Evolutionary conservation across 2,797 vertebrate species (phyloP), one percentile per base, ranked within the genome.

Genomic region (Adelosebastes latens): DNA sequence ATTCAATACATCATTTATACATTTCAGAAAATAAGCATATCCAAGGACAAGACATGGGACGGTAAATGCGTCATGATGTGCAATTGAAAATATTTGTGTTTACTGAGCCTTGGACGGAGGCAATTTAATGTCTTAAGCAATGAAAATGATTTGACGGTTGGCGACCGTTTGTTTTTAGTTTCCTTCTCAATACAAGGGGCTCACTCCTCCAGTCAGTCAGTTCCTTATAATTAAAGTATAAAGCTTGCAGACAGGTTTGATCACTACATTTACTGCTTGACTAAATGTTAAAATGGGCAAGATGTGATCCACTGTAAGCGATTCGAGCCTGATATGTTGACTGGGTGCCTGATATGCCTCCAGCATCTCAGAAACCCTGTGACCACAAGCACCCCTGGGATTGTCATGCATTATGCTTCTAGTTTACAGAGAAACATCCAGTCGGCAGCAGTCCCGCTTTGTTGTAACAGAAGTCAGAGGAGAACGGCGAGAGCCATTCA

Each of bases 1-100:
- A 90, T 85, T 82, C 63, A 85, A 79, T 80, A 79, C 25, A 83
- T 87, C 56, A 72, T 81, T 84, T 34, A 69, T 82, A 70, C 46
- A 85, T 84, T 71, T 86, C 56, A 73, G 66, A 85, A 74, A 87
- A 85, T 82, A 85, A 77, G 42, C 32, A 74, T 49, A 70, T 81
- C 59, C 81, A 87, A 88, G 81, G 77, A 84, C 68, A 73, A 70
- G 63, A 72, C 31, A 69, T 22, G 11, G n/a, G 77, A 60, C 10
- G 32, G 39, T 70, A 71, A 82, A 83, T 80, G 68, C 65, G 70
- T 80, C 56, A 58, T 79, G 64, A 84, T 86, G 53, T 61, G 52
- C 61, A 71, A 84, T 82, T 81, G 75, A 86, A 87, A 74, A 74
- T 77, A 20, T 82, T 63, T 82, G 72, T 82, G 79, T 69, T 83